These are phyloP conservation scores for Ganaspis brasiliensis DNA, from an alignment of 2,888 invertebrate species.

Conservation along the genomic window DNA sequence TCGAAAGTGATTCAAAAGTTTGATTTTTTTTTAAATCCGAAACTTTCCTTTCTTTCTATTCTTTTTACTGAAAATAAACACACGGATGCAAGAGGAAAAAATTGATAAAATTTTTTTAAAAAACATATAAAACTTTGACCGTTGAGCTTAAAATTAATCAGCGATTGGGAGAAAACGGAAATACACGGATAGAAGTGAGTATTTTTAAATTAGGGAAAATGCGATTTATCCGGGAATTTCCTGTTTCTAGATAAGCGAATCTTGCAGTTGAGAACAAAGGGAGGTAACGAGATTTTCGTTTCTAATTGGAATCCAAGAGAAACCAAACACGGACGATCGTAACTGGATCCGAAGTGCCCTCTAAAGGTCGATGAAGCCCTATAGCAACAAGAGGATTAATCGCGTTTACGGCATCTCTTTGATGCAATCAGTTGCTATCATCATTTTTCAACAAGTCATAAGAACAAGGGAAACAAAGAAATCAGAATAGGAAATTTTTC, in stretches of 20 bases:
- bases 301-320: constrained; percentile 18
- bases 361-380: constrained; percentile 10
- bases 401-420: neutral
- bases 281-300: constrained; percentile 13
- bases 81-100: too few species aligned
- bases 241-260: constrained; percentile 3
- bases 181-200: neutral
- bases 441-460: neutral
- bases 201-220: neutral
- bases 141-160: neutral
- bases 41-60: too few species aligned
- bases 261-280: constrained; percentile 7
- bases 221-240: neutral
- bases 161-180: neutral
- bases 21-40: too few species aligned
- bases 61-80: too few species aligned
- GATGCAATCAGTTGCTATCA: neutral
- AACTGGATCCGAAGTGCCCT: constrained; percentile 9
- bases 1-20: too few species aligned
- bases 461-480: neutral
- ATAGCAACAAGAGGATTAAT: constrained; percentile 8
- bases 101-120: too few species aligned
- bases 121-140: too few species aligned
- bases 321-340: neutral
- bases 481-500: neutral